These are phyloP conservation scores for Diachasma alloeum DNA, from an alignment of 1,140 invertebrate genomes.

Conservation along the genomic window DNA sequence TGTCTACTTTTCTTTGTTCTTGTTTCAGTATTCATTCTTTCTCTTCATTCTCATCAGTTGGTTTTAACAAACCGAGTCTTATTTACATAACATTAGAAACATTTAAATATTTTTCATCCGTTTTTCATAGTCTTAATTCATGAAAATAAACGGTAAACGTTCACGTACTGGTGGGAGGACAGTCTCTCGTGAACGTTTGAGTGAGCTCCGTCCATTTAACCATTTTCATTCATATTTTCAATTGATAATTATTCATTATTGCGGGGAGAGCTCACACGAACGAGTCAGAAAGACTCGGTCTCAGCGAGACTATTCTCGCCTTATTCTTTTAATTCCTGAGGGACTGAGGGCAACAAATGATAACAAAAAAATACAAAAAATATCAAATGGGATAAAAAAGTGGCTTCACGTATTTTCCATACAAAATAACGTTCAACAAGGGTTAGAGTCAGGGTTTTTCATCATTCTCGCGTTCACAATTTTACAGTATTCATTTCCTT, in stretches of 20 bases:
- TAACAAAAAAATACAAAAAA: neutral
- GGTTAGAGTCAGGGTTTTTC: neutral
- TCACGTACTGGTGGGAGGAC: slow-evolving; percentile 42
- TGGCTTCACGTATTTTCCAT: slow-evolving; percentile 9
- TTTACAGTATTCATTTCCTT: slow-evolving; percentile 6
- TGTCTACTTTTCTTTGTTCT: slow-evolving; percentile 1
- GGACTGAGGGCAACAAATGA: neutral
- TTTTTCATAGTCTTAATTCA: slow-evolving; percentile 37
- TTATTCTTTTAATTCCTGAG: neutral
- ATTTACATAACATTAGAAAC: slow-evolving; percentile 57
- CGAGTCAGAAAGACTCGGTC: neutral
- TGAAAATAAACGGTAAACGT: slow-evolving; percentile 47
- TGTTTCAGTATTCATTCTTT: slow-evolving; percentile 8
- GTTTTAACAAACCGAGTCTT: slow-evolving; percentile 33
- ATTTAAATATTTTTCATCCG: slow-evolving; percentile 48
- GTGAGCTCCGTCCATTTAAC: neutral
- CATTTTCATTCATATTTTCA: neutral
- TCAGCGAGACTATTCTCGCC: neutral
- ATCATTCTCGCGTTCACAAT: neutral
- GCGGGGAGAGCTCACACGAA: neutral
- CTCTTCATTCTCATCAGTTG: neutral
- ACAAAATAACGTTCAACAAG: slow-evolving; percentile 22
- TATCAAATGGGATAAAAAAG: neutral
- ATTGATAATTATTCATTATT: neutral
- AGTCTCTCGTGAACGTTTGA: slow-evolving; percentile 14